Base-by-base conservation (phyloP, 2,888 invertebrate genomes). In the Oxycera nigricornis region DNA sequence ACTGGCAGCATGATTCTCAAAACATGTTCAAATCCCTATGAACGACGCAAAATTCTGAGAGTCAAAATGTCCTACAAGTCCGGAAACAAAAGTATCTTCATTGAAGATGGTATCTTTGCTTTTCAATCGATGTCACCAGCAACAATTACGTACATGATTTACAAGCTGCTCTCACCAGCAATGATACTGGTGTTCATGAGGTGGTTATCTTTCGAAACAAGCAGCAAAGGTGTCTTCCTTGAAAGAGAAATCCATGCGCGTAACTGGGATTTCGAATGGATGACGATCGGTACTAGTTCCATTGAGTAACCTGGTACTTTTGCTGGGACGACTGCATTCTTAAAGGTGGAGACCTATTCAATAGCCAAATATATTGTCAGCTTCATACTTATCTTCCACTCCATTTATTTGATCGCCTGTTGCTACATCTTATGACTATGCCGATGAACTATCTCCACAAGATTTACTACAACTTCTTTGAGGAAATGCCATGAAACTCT, bases 121-220 rank as follows among this genome's bases (percentile, higher is more conserved):
- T 89, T 94, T 61, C 95, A 95, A 83, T 95, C 92, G 92, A 87
- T 92, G 2, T 88, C 90, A 0, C 89, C 92, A 0, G 90, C 91
- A 0, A 87, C 90, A 0, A 82, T 89, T 0, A 89, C 91, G 0
- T 92, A 89, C 78, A 83, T 92, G 1, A 82, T 89, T 3, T 88
- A 91, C 76, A 88, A 91, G 80, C 82, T 92, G 2, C 82, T 2
- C 82, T 91, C 11, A 87, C 86, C 74, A 90, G 90, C 41, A 82
- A 86, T 0, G 85, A 89, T 30, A 78, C 83, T 0, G 86, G 87
- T 14, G 83, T 89, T 0, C 83, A 83, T 72, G 77, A 82, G 6
- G 86, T 90, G 7, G 87, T 88, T n/a, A n/a, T n/a, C n/a, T n/a
- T n/a, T n/a, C n/a, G n/a, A n/a, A n/a, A n/a, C n/a, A n/a, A n/a